phyloP scores from a whole-genome alignment of 2,113 vertebrate species.

The Crocuta crocuta region DNA sequence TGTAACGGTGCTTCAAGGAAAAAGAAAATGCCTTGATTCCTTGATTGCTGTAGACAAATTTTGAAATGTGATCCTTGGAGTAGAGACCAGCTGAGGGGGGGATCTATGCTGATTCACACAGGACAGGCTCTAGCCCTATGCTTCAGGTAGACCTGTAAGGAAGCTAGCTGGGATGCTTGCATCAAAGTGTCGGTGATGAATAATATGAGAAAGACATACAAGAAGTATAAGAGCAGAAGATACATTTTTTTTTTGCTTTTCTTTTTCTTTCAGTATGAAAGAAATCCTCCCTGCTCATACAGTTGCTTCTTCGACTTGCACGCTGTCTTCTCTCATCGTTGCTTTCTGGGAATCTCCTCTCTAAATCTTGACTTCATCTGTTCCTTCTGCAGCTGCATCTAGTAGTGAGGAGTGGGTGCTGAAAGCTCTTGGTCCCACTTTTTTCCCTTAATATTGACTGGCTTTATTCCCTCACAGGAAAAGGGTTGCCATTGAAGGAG shows the following conservation, averaged over 20 bases:
- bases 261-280: neutral
- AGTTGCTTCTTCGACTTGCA: neutral
- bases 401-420: neutral
- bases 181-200: neutral
- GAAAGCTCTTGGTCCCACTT: neutral
- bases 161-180: neutral
- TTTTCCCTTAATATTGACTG: neutral
- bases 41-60: slow-evolving; percentile 1
- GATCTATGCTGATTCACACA: neutral
- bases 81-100: neutral
- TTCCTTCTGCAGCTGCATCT: neutral
- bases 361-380: neutral
- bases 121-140: neutral
- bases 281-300: neutral
- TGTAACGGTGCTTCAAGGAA: neutral
- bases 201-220: neutral
- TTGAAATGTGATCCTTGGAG: neutral
- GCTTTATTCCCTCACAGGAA: neutral
- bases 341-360: neutral
- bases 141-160: neutral
- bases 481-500: neutral
- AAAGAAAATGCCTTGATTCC: neutral
- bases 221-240: neutral
- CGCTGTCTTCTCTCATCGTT: neutral
- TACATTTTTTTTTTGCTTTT: neutral